Conservation (phyloP, 2,888 invertebrate species). For the Rhingia rostrata region DNA sequence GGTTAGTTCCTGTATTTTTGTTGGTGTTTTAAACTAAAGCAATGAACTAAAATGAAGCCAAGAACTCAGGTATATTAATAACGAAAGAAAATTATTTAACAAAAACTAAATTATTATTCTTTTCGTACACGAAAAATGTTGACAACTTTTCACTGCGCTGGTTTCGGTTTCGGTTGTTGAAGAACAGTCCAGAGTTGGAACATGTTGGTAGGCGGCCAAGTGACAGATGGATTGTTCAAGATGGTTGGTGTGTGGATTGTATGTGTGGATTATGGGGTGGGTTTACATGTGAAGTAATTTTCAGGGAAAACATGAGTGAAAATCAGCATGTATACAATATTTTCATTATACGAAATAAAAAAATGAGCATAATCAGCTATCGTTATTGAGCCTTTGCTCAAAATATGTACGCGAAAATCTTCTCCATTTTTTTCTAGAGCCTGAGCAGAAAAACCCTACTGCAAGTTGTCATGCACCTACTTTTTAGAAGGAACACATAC, state of each 20-base stretch:
- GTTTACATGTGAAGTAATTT: slow-evolving; percentile 7
- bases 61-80: slow-evolving; percentile 44
- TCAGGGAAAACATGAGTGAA: not conserved
- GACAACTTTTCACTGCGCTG: slow-evolving; percentile 43
- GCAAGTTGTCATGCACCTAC: too few species aligned
- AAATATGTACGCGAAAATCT: too few species aligned
- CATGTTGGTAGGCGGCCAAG: not conserved
- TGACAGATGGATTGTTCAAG: slow-evolving; percentile 4
- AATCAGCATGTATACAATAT: too few species aligned
- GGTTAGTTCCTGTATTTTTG: too few species aligned
- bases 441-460: too few species aligned
- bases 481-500: too few species aligned
- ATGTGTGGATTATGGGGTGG: not conserved
- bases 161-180: slow-evolving; percentile 8
- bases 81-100: slow-evolving; percentile 42
- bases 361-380: too few species aligned
- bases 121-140: slow-evolving; percentile 67
- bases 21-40: slow-evolving; percentile 50
- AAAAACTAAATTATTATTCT: slow-evolving; percentile 45
- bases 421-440: too few species aligned
- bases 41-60: slow-evolving; percentile 56
- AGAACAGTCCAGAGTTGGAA: not conserved
- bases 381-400: too few species aligned
- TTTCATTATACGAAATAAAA: too few species aligned
- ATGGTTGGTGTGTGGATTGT: slow-evolving; percentile 28